These are phyloP conservation scores for Digitonthophagus gazella DNA, from an alignment of 2,888 invertebrate genomes.

Conservation along the genomic window DNA sequence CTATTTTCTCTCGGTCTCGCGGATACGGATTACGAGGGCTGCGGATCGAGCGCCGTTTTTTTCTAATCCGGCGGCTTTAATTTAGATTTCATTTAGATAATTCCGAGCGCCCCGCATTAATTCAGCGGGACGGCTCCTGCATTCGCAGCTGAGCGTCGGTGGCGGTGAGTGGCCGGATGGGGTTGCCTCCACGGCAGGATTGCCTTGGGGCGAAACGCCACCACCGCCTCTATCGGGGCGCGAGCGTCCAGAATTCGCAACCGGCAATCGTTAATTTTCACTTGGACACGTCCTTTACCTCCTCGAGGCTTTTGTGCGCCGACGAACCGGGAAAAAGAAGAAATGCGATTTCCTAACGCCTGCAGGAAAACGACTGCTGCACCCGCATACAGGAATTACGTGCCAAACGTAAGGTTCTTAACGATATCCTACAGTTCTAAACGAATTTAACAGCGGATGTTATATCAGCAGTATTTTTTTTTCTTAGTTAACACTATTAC, in stretches of 20 bases:
- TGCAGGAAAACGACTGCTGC: not conserved
- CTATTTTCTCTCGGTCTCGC: not conserved
- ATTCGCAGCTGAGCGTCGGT: not conserved
- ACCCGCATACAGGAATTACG: not conserved
- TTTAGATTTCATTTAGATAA: constrained; percentile 18
- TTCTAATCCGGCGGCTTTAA: constrained; percentile 14
- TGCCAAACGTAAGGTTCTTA: too few relatives aligned
- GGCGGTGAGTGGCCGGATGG: not conserved
- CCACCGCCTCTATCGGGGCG: not conserved
- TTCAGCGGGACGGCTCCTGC: not conserved
- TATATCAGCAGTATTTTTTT: too few relatives aligned
- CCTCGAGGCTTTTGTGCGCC: not conserved
- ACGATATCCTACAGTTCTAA: too few relatives aligned
- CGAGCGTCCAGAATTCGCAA: not conserved
- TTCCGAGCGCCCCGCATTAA: constrained; percentile 9
- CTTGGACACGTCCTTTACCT: not conserved
- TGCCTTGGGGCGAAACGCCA: not conserved
- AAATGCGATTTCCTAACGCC: not conserved
- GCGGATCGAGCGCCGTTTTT: constrained; percentile 9
- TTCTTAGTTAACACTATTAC: too few relatives aligned
- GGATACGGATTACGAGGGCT: constrained; percentile 10
- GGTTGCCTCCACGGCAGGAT: not conserved
- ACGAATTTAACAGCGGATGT: too few relatives aligned
- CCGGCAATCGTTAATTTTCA: not conserved
- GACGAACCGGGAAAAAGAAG: not conserved